Base-by-base conservation (phyloP, 2,113 vertebrate genomes). In the Zonotrichia leucophrys region DNA sequence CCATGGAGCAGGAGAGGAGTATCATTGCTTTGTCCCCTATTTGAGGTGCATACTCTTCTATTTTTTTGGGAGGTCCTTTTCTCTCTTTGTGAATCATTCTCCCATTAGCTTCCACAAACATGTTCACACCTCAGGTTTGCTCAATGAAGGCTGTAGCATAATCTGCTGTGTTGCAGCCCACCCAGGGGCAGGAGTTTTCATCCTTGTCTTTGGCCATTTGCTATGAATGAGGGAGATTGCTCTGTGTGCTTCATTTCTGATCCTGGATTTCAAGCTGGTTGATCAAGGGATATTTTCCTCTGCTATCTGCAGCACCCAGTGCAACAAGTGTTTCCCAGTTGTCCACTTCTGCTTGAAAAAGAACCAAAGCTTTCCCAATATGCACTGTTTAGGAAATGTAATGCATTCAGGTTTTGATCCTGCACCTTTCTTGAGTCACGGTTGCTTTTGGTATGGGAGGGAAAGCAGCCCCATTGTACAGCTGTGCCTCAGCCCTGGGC, bases 211-310 rank as follows among this genome's bases (percentile, higher is more conserved):
- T 42, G 74, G 10, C 52, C 27, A 35, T 53, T 83, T 86, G 35
- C 47, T 90, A 22, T 2, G 2, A 1, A 4, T 44, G 27, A 80
- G 24, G 11, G 16, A 64, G 12, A 9, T 31, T 86, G 39, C 44
- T 64, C 33, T 76, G 16, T 0, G 0, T 50, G 22, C 31, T 69
- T 83, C 0, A 1, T 81, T 91, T 74, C 64, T 58, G 33, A 49
- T 59, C 83, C 66, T 52, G 33, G 19, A n/a, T 68, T 86, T 59
- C 77, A 84, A 63, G 47, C 21, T 77, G 12, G 3, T 19, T 67
- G 56, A 33, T 17, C 56, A 50, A 16, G 16, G 20, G 30, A 22
- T 59, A 25, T 12, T 16, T 87, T 49, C 39, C 10, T 87, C 77
- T 7, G 1, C 5, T 15, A 20, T n/a, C 22, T 58, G 42, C 0